A percentile compares a stretch with the other conserved stretches of the same genome.
Conservation (phyloP, 2,888 invertebrate species). For the Neelides folsomi region DNA sequence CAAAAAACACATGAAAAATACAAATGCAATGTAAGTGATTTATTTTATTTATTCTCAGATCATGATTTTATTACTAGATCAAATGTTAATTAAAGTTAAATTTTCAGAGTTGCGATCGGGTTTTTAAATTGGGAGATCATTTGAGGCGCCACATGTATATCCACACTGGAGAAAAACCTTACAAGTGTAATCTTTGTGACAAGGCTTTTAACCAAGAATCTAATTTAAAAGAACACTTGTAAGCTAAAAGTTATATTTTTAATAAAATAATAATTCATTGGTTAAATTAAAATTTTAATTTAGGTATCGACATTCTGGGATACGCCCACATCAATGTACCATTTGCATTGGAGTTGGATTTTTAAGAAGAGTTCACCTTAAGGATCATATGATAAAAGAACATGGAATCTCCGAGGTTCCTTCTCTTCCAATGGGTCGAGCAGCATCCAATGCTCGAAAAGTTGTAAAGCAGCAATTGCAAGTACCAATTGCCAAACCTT, state of each 20-base stretch:
- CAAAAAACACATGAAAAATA: conserved; percentile 14
- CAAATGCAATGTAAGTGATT: conserved; percentile 16
- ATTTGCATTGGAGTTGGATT: conserved; percentile 14
- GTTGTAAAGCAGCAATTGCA: conserved; percentile 7
- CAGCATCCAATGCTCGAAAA: conserved; percentile 16
- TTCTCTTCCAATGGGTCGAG: conserved; percentile 17
- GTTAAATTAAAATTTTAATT: not conserved
- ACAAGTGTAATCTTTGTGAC: conserved; percentile 11
- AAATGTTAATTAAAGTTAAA: not conserved
- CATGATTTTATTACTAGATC: not conserved
- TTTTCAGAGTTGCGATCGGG: conserved; percentile 12
- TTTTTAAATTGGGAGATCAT: conserved; percentile 18
- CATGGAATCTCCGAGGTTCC: conserved; percentile 21
- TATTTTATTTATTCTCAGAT: not conserved
- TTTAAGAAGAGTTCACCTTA: conserved; percentile 16
- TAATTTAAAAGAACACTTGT: conserved; percentile 15
- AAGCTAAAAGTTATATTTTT: not conserved
- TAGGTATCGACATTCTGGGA: conserved; percentile 18
- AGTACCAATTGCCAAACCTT: no score
- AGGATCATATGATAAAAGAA: conserved; percentile 19
- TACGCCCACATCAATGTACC: conserved; percentile 18
- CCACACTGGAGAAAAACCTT: conserved; percentile 19
- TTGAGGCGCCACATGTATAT: conserved; percentile 17
- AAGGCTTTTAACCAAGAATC: conserved; percentile 19
- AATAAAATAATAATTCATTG: not conserved